A percentile compares a stretch with the other conserved stretches of the same genome.
These are phyloP conservation scores for Caranx ignobilis DNA, from an alignment of 2,113 vertebrate genomes.

Conservation along the genomic window DNA sequence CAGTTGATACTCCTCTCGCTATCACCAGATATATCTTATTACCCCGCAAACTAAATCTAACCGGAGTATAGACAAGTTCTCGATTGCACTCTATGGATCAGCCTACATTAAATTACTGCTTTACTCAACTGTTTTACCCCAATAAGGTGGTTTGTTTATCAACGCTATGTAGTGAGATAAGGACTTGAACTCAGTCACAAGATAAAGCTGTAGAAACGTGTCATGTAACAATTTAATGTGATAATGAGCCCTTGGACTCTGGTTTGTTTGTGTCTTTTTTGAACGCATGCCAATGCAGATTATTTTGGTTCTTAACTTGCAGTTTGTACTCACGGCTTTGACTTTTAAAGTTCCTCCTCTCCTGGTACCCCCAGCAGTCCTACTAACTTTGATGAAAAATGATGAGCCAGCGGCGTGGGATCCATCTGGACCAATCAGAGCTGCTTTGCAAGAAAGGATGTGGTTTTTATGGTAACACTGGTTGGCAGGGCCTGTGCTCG, in stretches of 20 bases:
- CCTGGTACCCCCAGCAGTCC: background rate
- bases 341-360: background rate
- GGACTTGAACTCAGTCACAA: background rate
- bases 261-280: too few relatives aligned
- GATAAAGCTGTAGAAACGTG: background rate
- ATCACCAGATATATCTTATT: too few relatives aligned
- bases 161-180: background rate
- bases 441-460: conserved; percentile 97
- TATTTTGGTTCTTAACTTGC: background rate
- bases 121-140: background rate
- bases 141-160: background rate
- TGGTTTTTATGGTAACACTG: conserved; percentile 95
- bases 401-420: conserved; percentile 92
- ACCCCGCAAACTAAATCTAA: rapidly evolving
- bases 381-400: conserved; percentile 77
- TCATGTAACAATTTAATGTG: background rate
- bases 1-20: background rate
- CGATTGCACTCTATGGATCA: background rate
- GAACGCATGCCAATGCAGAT: background rate
- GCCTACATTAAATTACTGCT: background rate
- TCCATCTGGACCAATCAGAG: conserved; percentile 95
- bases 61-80: background rate
- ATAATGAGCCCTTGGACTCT: background rate
- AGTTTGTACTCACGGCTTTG: background rate
- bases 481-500: conserved; percentile 96